Percentiles rank a stretch among this genome's conserved stretches.
Evolutionary conservation across 2,888 invertebrate species (phyloP).

Genomic region (Aphidius colemani): DNA sequence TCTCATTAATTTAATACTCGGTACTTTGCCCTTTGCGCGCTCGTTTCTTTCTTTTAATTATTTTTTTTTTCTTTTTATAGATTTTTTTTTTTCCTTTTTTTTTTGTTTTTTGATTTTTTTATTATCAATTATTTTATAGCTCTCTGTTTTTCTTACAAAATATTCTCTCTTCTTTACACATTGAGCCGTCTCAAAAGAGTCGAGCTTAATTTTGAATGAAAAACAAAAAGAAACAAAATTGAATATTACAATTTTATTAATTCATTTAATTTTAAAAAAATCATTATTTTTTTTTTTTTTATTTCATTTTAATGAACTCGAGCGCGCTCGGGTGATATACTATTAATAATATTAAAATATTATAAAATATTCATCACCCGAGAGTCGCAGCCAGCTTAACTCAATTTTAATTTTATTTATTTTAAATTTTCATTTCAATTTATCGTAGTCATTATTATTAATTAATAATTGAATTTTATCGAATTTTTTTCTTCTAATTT

Average conservation of each 20-base stretch:
- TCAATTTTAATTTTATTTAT: neutral
- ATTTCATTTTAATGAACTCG: conserved; percentile 19
- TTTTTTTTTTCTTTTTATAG: conserved; percentile 38
- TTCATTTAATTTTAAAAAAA: neutral
- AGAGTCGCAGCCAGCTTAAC: conserved; percentile 37
- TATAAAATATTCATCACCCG: conserved; percentile 42
- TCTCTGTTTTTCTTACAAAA: conserved; percentile 21
- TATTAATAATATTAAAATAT: conserved; percentile 7
- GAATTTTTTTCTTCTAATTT: conserved; percentile 19
- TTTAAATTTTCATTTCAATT: too few relatives aligned
- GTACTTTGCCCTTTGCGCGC: conserved; percentile 40
- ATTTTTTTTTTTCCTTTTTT: conserved; percentile 21
- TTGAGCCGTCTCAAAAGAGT: conserved; percentile 17
- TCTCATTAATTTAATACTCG: conserved; percentile 50
- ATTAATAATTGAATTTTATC: too few relatives aligned
- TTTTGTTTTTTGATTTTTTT: conserved; percentile 17
- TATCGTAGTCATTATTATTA: too few relatives aligned
- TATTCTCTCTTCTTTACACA: conserved; percentile 11
- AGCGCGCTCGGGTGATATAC: conserved; percentile 25
- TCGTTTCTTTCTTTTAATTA: conserved; percentile 36
- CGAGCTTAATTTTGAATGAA: conserved; percentile 7
- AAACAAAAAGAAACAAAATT: conserved; percentile 12
- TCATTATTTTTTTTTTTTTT: too few relatives aligned
- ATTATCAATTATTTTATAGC: conserved; percentile 19
- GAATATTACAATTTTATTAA: conserved; percentile 5